Conservation (phyloP, 2,888 invertebrate species). For the Cheilosia scutellata region DNA sequence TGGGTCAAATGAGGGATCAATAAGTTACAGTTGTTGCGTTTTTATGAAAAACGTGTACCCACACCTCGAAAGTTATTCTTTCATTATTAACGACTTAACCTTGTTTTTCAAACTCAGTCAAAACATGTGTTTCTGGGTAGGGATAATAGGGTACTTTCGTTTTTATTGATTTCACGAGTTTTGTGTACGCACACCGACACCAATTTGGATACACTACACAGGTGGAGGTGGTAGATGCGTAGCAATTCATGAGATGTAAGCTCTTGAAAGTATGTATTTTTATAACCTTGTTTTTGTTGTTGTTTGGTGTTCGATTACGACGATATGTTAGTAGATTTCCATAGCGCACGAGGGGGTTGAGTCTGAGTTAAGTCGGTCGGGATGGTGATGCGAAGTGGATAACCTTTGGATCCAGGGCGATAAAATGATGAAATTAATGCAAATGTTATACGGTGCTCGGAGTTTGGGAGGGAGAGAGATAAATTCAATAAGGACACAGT, state of each 20-base stretch:
- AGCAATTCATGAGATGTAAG: constrained; percentile 14
- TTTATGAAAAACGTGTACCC: too few relatives aligned
- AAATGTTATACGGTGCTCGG: neutral
- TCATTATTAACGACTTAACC: neutral
- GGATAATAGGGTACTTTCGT: neutral
- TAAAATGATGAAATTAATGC: neutral
- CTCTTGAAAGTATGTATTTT: neutral
- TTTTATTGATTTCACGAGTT: constrained; percentile 4
- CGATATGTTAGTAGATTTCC: neutral
- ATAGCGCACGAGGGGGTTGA: neutral
- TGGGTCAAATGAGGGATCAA: too few relatives aligned
- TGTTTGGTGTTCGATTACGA: constrained; percentile 80
- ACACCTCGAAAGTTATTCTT: neutral
- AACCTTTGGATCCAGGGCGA: neutral
- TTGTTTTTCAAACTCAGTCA: neutral
- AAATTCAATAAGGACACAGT: constrained; percentile 18
- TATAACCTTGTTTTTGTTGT: constrained; percentile 82
- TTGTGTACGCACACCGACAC: neutral
- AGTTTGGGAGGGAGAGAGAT: neutral
- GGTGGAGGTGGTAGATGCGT: constrained; percentile 21
- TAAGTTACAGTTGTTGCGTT: too few relatives aligned
- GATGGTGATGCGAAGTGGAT: neutral
- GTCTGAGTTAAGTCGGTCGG: neutral
- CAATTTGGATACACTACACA: neutral
- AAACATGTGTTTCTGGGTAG: neutral